Evolutionary conservation across 2,797 vertebrate genomes (phyloP).

Genomic region (Squalus acanthias): DNA sequence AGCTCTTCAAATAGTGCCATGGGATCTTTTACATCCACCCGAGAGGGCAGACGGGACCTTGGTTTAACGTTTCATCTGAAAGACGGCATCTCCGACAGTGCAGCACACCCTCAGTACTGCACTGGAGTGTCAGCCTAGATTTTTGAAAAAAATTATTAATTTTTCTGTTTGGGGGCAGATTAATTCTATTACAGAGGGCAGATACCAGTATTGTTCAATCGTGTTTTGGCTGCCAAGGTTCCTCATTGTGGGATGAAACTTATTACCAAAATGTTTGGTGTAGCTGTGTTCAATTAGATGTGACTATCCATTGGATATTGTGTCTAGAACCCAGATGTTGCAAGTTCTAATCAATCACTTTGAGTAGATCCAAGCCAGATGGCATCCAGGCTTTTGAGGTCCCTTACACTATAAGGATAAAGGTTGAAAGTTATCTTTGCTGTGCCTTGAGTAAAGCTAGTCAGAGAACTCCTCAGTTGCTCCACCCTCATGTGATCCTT

Average conservation of each 20-base stretch:
- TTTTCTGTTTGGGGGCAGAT: not conserved
- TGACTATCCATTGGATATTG: conserved; percentile 34
- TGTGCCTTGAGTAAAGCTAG: not conserved
- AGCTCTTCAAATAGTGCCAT: not conserved
- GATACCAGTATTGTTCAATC: not conserved
- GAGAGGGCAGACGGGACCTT: not conserved
- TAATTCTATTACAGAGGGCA: not conserved
- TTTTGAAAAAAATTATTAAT: not conserved
- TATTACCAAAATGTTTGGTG: conserved; percentile 20
- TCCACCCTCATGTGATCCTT: not conserved
- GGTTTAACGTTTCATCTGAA: conserved; percentile 11
- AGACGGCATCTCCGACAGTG: not conserved
- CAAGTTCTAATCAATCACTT: conserved; percentile 32
- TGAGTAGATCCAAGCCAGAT: conserved; percentile 29
- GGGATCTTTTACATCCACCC: not conserved
- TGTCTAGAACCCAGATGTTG: conserved; percentile 32
- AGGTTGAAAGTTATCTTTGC: conserved; percentile 16
- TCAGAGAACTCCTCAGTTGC: conserved; percentile 7
- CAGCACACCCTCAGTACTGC: not conserved
- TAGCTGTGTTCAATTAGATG: conserved; percentile 34
- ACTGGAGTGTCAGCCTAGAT: not conserved
- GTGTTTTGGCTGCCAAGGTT: not conserved
- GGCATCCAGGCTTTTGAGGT: conserved; percentile 11
- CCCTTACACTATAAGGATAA: conserved; percentile 7
- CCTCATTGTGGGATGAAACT: not conserved